These are phyloP conservation scores for Drosophila melanosoma DNA, from an alignment of 2,888 invertebrate species.

Conservation along the genomic window DNA sequence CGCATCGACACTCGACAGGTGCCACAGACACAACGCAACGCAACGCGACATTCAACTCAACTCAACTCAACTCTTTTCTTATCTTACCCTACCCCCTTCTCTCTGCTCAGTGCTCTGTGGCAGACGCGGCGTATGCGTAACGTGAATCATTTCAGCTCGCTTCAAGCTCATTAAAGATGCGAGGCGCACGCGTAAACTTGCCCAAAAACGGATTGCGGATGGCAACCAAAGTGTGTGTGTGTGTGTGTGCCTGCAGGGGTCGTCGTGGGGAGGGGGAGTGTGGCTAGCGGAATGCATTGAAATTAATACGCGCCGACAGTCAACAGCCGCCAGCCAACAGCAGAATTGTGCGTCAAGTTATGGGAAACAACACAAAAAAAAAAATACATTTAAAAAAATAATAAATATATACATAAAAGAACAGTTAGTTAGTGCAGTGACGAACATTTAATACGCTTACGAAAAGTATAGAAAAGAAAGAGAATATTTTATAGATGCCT, in stretches of 20 bases:
- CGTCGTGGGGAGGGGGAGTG: not conserved
- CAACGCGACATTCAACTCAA: constrained; percentile 17
- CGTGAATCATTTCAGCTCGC: constrained; percentile 17
- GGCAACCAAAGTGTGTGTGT: constrained; percentile 16
- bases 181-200: constrained; percentile 77
- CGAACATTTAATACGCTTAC: constrained; percentile 8
- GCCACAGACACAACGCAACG: constrained; percentile 40
- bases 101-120: not conserved
- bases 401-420: not conserved
- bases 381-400: not conserved
- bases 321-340: constrained; percentile 39
- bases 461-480: not conserved
- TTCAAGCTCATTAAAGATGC: constrained; percentile 68
- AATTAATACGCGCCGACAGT: constrained; percentile 74
- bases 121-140: constrained; percentile 59
- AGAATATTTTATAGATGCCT: not conserved
- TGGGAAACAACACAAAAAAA: constrained; percentile 27
- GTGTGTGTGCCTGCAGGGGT: not conserved
- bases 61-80: not conserved
- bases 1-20: constrained; percentile 54
- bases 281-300: constrained; percentile 56
- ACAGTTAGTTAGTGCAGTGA: not conserved
- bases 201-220: constrained; percentile 68
- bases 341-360: constrained; percentile 71
- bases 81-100: not conserved